Evolutionary conservation across 2,888 invertebrate genomes (phyloP), one percentile per base, ranked within the genome.

Genomic region (Vanessa cardui): DNA sequence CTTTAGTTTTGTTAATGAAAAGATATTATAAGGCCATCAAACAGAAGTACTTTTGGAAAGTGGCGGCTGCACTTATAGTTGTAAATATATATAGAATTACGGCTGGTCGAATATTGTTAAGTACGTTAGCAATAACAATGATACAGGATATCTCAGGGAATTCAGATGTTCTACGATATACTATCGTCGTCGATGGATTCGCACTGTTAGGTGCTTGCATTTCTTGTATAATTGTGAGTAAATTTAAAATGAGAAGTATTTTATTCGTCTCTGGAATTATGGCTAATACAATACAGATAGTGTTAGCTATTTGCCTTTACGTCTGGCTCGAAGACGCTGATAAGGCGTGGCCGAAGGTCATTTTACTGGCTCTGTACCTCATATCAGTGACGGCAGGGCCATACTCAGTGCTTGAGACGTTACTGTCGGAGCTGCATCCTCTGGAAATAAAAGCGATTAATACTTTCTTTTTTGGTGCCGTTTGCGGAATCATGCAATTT

Each of bases 351-450:
- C 8, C 68, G 0, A 72, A 69, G 44, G 70, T 73, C 45, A 46
- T 64, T 12, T 58, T 79, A 15, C 61, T 79, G 2, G 58, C 62
- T 15, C 20, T 75, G 15, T 80, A 78, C 66, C 74, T 77, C 16
- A 68, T 77, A 12, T 47, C 68, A 7, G 68, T 75, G 9, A 73
- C 74, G 46, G 74, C 77, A 4, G 80, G 79, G 0, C 77, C 80
- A 0, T 77, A 76, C 67, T 74, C 78, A 0, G 71, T 81, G 0
- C 26, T 79, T 20, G 80, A 81, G 33, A 72, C 77, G 1, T 58
- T 81, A 0, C 66, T 76, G 9, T 62, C 74, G 0, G 81, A 82
- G 71, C 72, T 79, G 49, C 76, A 71, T 49, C 81, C 80, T 0
- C 69, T 78, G 20, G 78, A 81, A 50, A 68, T 78, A 9, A 81